Percentiles rank a stretch among this genome's conserved stretches.
phyloP scores from a whole-genome alignment of 2,113 vertebrate genomes.

The Ondatra zibethicus region DNA sequence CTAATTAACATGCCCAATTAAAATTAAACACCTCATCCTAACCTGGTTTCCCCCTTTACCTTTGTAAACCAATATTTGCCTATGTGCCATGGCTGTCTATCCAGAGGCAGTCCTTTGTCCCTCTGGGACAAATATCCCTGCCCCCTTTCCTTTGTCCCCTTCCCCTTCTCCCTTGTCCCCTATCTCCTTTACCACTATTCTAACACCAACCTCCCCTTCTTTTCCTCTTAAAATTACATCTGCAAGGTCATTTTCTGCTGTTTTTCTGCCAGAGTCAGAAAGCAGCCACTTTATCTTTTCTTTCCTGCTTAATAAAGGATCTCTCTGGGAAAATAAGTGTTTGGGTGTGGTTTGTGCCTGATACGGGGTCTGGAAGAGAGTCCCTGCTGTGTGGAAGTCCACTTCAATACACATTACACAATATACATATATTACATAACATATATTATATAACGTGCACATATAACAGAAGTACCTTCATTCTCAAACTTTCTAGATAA shows the following conservation, averaged over 20 bases:
- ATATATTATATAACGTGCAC: not conserved
- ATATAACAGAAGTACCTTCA: not conserved
- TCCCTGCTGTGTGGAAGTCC: not conserved
- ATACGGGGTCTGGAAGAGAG: not conserved
- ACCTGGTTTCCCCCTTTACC: too few species aligned
- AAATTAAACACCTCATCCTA: too few species aligned
- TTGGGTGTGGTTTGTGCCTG: not conserved
- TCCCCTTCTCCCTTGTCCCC: too few species aligned
- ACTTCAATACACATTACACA: not conserved
- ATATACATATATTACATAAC: not conserved
- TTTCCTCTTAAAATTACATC: not conserved
- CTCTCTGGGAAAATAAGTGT: not conserved
- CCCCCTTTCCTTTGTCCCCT: too few species aligned
- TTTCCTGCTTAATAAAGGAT: not conserved
- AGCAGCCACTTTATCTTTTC: not conserved
- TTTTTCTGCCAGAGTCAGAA: not conserved
- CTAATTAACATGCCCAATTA: too few species aligned
- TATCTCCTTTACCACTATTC: too few species aligned
- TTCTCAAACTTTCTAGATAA: slow-evolving; percentile 27
- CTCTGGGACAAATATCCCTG: too few species aligned
- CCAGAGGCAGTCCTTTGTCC: too few species aligned
- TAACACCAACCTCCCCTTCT: too few species aligned
- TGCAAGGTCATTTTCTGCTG: not conserved
- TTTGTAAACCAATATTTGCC: too few species aligned
- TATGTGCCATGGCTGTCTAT: too few species aligned